A percentile compares a stretch with the other conserved stretches of the same genome.
Evolutionary conservation across 2,888 invertebrate genomes (phyloP).

Genomic region (Coecobrya sp.): DNA sequence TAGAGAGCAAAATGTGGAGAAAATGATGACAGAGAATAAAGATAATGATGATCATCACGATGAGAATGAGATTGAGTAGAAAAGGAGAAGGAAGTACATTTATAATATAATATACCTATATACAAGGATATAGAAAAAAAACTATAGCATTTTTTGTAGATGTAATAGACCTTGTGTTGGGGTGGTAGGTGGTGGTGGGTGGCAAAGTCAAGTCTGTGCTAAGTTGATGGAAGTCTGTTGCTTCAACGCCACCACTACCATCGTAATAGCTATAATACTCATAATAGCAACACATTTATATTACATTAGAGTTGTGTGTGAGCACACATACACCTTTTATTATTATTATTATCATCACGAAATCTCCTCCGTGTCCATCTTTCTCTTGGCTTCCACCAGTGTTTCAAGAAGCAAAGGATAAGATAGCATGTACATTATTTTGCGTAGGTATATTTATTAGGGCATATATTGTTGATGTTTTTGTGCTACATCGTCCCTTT

Average conservation of each 20-base stretch:
- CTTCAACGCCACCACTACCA: neutral
- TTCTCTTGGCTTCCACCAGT: neutral
- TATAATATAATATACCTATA: too few relatives aligned
- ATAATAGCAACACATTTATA: slow-evolving; percentile 23
- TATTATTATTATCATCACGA: slow-evolving; percentile 37
- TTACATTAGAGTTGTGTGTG: neutral
- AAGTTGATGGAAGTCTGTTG: slow-evolving; percentile 14
- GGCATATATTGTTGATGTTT: too few relatives aligned
- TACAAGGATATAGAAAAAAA: neutral
- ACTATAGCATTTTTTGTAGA: neutral
- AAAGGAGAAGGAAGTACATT: slow-evolving; percentile 1
- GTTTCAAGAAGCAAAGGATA: too few relatives aligned
- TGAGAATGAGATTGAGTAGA: neutral
- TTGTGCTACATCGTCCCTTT: too few relatives aligned
- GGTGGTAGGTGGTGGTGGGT: neutral
- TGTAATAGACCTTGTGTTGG: too few relatives aligned
- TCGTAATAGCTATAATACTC: slow-evolving; percentile 4
- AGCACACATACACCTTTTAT: slow-evolving; percentile 22
- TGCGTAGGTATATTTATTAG: too few relatives aligned
- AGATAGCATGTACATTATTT: too few relatives aligned
- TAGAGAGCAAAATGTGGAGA: neutral
- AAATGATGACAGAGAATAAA: slow-evolving; percentile 27
- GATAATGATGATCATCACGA: slow-evolving; percentile 22
- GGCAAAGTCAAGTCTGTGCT: neutral
- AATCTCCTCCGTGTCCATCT: slow-evolving; percentile 35